phyloP scores from a whole-genome alignment of 2,888 invertebrate genomes.

The Campoletis raptor region DNA sequence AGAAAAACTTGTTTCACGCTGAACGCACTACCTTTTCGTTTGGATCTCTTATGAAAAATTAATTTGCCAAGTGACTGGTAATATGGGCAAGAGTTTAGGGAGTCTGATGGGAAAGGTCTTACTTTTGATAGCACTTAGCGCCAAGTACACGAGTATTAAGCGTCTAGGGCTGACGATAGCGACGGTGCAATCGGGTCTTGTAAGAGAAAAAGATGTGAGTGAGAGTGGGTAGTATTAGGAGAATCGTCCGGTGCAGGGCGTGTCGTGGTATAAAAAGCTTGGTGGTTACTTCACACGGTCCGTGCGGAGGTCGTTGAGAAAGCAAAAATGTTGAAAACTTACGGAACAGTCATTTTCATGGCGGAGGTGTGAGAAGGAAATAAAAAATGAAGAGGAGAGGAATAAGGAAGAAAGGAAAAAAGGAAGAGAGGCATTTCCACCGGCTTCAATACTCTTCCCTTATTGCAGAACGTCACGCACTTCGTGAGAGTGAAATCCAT shows the following conservation, averaged over 20 bases:
- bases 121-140: conserved; percentile 65
- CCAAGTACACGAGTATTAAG: conserved; percentile 66
- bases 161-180: conserved; percentile 43
- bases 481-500: conserved; percentile 47
- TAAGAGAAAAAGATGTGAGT: conserved; percentile 54
- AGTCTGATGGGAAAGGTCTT: conserved; percentile 54
- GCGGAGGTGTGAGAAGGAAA: not conserved
- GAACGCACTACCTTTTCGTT: not conserved
- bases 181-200: conserved; percentile 52
- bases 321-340: conserved; percentile 75
- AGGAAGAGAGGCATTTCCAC: conserved; percentile 24
- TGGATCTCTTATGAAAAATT: conserved; percentile 63
- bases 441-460: conserved; percentile 8
- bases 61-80: conserved; percentile 60
- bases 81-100: conserved; percentile 25
- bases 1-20: too few species aligned
- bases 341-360: conserved; percentile 78
- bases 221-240: conserved; percentile 41
- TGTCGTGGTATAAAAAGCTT: conserved; percentile 21
- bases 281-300: conserved; percentile 35
- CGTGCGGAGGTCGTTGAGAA: conserved; percentile 33
- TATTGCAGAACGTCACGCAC: conserved; percentile 53
- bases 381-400: conserved; percentile 13
- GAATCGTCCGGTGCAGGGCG: conserved; percentile 50
- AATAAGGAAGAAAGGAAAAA: conserved; percentile 17